phyloP scores from a whole-genome alignment of 2,797 vertebrate species.

The Falco peregrinus region DNA sequence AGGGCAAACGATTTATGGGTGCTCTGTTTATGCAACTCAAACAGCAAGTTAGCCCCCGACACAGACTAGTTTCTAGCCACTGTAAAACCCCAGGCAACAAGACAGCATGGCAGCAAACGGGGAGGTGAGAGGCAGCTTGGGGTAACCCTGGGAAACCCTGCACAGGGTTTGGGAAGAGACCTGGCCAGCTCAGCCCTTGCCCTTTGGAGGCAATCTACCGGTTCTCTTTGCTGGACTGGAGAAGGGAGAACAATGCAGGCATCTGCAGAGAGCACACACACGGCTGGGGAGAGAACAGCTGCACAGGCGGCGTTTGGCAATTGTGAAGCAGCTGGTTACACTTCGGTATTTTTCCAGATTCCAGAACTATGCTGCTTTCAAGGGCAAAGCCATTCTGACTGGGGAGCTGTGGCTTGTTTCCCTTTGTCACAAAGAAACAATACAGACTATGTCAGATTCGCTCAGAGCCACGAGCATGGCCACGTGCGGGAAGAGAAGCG shows the following conservation, averaged over 20 bases:
- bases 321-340: neutral
- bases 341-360: neutral
- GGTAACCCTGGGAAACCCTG: neutral
- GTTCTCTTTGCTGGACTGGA: neutral
- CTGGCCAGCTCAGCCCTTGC: neutral
- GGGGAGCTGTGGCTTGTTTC: accelerated
- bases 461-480: neutral
- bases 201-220: neutral
- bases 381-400: neutral
- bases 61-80: neutral
- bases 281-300: neutral
- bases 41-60: neutral
- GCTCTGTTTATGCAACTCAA: neutral
- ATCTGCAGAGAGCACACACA: neutral
- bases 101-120: neutral
- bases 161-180: neutral
- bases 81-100: neutral
- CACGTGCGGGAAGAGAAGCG: neutral
- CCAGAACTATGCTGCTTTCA: neutral
- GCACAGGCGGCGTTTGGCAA: accelerated
- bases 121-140: neutral
- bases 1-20: neutral
- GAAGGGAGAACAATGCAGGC: neutral
- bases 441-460: accelerated
- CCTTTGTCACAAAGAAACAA: neutral